Percentiles rank a stretch among this genome's conserved stretches.
Evolutionary conservation across 2,113 vertebrate genomes (phyloP).

Genomic region (Trachemys scripta): DNA sequence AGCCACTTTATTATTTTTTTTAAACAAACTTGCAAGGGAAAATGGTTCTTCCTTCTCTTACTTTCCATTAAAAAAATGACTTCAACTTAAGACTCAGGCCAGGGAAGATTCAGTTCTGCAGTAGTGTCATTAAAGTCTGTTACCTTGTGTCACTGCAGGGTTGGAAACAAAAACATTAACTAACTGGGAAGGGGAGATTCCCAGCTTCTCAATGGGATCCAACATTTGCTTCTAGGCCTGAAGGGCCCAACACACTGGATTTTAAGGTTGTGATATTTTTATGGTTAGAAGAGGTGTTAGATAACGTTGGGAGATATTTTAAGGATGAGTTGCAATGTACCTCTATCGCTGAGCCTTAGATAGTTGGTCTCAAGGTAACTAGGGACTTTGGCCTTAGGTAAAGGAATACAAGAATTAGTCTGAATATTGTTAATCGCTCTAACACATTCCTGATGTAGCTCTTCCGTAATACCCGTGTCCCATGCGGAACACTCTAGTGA

Average conservation of each 20-base stretch:
- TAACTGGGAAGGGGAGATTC: background rate
- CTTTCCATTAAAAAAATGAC: background rate
- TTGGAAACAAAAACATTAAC: background rate
- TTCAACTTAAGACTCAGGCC: background rate
- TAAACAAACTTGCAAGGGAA: background rate
- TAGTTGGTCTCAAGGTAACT: background rate
- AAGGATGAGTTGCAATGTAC: background rate
- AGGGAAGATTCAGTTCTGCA: background rate
- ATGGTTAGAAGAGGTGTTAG: background rate
- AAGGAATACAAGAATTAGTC: background rate
- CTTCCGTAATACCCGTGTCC: background rate
- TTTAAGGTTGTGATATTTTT: background rate
- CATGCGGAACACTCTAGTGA: background rate
- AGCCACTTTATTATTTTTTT: background rate
- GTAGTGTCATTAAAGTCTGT: background rate
- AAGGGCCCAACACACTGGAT: background rate
- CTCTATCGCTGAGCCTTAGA: background rate
- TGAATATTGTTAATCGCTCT: background rate
- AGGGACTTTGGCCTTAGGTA: background rate
- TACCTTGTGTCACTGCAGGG: background rate
- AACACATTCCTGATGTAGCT: background rate
- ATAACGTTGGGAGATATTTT: background rate
- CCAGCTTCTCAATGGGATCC: background rate
- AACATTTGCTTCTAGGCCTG: background rate
- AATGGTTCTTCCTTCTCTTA: background rate